These are phyloP conservation scores for Diadumene lineata DNA, from an alignment of 92 coral and sea anemone genomes.

Conservation along the genomic window DNA sequence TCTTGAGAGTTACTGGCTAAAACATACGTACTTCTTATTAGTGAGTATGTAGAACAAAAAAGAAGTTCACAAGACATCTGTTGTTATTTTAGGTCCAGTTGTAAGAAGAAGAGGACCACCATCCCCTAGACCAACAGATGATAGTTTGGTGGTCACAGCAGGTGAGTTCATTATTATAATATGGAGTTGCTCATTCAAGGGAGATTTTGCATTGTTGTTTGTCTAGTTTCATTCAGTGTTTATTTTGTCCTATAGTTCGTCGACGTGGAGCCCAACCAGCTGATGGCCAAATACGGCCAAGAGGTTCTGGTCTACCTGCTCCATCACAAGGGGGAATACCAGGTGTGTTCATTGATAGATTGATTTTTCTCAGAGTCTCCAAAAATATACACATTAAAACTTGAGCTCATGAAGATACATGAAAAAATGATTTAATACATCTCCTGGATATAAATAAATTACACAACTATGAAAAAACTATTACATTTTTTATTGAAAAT, in stretches of 20 bases:
- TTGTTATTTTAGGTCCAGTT: constrained; percentile 7
- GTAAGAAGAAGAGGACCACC: constrained; percentile 47
- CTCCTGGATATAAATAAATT: no score
- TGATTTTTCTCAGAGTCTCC: no score
- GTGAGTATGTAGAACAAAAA: constrained; percentile 2
- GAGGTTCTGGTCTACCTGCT: constrained; percentile 36
- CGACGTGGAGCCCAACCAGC: constrained; percentile 58
- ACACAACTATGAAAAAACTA: no score
- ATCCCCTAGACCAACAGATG: constrained; percentile 30
- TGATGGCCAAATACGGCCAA: constrained; percentile 41
- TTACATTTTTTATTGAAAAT: no score
- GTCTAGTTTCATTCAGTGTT: no score
- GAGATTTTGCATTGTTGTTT: no score
- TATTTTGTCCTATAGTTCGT: constrained; percentile 22
- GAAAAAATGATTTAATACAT: no score
- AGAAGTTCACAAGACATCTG: no score
- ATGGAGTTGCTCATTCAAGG: no score
- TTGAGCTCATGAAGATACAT: no score
- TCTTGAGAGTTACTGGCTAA: not conserved
- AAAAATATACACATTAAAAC: no score
- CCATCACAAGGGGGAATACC: constrained; percentile 44
- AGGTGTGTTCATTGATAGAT: constrained; percentile 29
- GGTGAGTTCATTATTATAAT: constrained; percentile 18
- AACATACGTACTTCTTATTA: not conserved
- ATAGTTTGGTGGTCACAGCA: constrained; percentile 37